Evolutionary conservation across 2,113 vertebrate genomes (phyloP).

Genomic region (Thomomys bottae): DNA sequence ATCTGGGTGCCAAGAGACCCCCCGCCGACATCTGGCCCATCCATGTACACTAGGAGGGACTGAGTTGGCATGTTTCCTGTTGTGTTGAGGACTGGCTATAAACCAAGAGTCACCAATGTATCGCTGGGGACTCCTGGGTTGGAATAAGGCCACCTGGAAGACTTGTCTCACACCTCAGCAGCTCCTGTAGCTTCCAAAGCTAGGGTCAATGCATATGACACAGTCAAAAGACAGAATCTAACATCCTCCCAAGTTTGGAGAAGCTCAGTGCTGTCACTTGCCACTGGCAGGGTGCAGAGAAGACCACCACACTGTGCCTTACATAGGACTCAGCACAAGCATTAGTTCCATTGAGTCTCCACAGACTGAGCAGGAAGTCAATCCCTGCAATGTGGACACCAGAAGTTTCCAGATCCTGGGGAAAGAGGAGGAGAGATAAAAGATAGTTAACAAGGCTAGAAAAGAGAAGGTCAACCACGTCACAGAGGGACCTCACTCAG

Average conservation of each 20-base stretch:
- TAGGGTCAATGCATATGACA: neutral
- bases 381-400: conserved; percentile 43
- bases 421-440: no score
- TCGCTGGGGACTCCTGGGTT: conserved; percentile 61
- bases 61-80: conserved; percentile 92
- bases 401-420: conserved; percentile 58
- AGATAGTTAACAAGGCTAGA: neutral
- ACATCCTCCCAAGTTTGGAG: conserved; percentile 5
- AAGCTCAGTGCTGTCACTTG: neutral
- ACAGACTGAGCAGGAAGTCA: conserved; percentile 14
- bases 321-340: conserved; percentile 30
- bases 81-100: neutral
- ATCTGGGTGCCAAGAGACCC: conserved; percentile 83
- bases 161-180: conserved; percentile 67
- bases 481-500: neutral
- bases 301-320: neutral
- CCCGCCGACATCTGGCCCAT: conserved; percentile 90
- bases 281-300: neutral
- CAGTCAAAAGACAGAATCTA: conserved; percentile 37
- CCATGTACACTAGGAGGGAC: conserved; percentile 90
- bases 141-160: conserved; percentile 83
- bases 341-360: conserved; percentile 28
- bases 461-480: rapidly evolving
- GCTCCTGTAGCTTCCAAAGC: conserved; percentile 52
- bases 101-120: conserved; percentile 30